Evolutionary conservation across 2,888 invertebrate species (phyloP).

Genomic region (Ectemnius lituratus): DNA sequence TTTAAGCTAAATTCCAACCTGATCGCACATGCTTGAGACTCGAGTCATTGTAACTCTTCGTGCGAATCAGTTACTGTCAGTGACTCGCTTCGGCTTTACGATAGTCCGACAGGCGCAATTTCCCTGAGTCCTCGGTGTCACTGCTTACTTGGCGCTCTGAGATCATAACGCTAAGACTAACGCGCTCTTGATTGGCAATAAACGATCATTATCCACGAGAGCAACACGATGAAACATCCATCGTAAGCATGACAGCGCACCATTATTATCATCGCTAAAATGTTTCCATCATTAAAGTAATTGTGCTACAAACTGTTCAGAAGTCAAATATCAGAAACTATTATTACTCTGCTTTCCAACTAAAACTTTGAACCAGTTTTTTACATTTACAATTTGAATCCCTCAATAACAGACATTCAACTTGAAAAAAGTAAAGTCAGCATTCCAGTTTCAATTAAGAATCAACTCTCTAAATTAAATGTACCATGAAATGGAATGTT

Average conservation of each 20-base stretch:
- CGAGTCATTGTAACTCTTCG: conserved; percentile 1
- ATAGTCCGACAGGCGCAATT: conserved; percentile 31
- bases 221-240: conserved; percentile 3
- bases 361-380: no score
- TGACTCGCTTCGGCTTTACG: conserved; percentile 30
- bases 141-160: conserved; percentile 37
- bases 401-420: no score
- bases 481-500: no score
- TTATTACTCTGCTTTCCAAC: no score
- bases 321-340: no score
- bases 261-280: no score
- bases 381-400: no score
- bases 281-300: no score
- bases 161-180: conserved; percentile 41
- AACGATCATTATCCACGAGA: conserved; percentile 64
- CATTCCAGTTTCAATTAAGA: no score
- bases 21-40: neutral
- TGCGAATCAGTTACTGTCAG: conserved; percentile 38
- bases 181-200: conserved; percentile 64
- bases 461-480: no score
- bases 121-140: conserved; percentile 53
- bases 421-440: no score
- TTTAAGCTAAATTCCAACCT: neutral
- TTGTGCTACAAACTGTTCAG: no score
- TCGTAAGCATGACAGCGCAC: neutral